phyloP scores from a whole-genome alignment of 2,888 invertebrate genomes.

The Apodemia hepburni region DNA sequence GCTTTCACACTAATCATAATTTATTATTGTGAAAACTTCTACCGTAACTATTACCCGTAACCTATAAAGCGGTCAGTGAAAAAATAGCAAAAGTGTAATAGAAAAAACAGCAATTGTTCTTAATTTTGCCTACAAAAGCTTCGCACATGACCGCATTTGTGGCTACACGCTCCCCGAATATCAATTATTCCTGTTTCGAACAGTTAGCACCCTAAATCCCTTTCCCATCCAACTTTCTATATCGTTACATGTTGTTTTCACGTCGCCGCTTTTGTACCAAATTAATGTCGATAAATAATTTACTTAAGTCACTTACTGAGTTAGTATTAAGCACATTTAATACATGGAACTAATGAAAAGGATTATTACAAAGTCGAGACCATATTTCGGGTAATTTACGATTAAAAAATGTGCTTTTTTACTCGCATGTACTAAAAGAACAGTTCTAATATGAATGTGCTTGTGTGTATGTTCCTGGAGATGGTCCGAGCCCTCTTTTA shows the following conservation, averaged over 20 bases:
- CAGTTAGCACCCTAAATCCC: slow-evolving; percentile 22
- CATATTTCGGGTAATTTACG: no score
- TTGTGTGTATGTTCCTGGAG: no score
- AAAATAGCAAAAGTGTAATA: slow-evolving; percentile 20
- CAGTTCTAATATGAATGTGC: no score
- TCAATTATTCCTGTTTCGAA: slow-evolving; percentile 30
- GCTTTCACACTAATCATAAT: not conserved
- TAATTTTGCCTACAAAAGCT: slow-evolving; percentile 29
- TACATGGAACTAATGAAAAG: no score
- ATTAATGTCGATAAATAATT: slow-evolving; percentile 8
- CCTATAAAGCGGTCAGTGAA: not conserved
- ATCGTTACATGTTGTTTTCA: slow-evolving; percentile 11
- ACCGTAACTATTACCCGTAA: no score
- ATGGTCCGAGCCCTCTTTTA: no score
- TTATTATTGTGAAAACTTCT: no score
- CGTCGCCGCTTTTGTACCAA: slow-evolving; percentile 5
- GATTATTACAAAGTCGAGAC: no score
- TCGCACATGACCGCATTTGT: slow-evolving; percentile 31
- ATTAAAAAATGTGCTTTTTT: no score
- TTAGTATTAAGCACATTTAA: no score
- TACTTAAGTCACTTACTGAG: not conserved
- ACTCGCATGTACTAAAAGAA: no score
- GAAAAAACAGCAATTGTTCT: slow-evolving; percentile 29
- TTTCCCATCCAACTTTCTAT: slow-evolving; percentile 4
- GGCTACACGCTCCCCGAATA: slow-evolving; percentile 31